Percentiles rank a stretch among this genome's conserved stretches.
phyloP scores from a whole-genome alignment of 2,797 vertebrate species.

The Allenopithecus nigroviridis region DNA sequence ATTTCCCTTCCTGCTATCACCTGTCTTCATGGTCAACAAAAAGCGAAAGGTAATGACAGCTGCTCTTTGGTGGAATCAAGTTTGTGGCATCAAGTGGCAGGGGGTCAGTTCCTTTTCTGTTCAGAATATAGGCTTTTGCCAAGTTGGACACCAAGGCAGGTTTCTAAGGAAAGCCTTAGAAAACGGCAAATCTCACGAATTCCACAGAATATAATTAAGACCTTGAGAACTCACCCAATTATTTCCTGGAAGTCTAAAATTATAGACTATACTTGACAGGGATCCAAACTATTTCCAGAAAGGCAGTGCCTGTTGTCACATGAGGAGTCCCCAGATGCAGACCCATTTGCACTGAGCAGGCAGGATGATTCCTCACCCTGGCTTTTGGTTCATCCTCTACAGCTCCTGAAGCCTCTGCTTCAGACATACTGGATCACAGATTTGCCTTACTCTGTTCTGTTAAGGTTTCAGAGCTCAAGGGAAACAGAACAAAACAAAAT shows the following conservation, averaged over 20 bases:
- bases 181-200: background rate
- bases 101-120: background rate
- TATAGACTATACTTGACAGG: background rate
- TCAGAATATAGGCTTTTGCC: background rate
- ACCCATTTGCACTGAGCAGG: background rate
- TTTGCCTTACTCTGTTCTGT: background rate
- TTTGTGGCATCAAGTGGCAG: background rate
- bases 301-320: background rate
- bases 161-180: conserved; percentile 42
- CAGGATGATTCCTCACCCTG: background rate
- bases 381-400: background rate
- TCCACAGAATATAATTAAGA: background rate
- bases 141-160: background rate
- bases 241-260: conserved; percentile 25
- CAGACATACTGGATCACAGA: background rate
- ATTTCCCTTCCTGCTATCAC: background rate
- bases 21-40: background rate
- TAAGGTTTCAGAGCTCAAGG: background rate
- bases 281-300: background rate
- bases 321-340: background rate
- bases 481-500: background rate
- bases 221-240: background rate
- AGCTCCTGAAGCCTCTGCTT: background rate
- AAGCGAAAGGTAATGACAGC: background rate
- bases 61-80: background rate